A percentile compares a stretch with the other conserved stretches of the same genome.
These are phyloP conservation scores for Furnarius figulus DNA, from an alignment of 2,113 vertebrate genomes.

Conservation along the genomic window DNA sequence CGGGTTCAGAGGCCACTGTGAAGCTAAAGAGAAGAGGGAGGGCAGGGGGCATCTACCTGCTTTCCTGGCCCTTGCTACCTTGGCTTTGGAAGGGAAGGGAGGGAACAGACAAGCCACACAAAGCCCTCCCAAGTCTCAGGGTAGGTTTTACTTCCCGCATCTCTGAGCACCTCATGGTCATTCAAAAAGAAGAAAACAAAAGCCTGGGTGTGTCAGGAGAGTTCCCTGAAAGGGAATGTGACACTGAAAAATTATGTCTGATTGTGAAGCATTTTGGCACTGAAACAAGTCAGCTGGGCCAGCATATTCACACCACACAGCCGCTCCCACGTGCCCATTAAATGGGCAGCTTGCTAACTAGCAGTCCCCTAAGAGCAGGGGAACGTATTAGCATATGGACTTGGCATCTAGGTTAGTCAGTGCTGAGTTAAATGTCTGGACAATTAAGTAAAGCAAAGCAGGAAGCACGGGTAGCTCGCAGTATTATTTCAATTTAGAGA, in stretches of 20 bases:
- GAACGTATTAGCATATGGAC: background rate
- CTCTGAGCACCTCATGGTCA: background rate
- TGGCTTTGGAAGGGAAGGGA: background rate
- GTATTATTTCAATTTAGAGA: slow-evolving; percentile 54
- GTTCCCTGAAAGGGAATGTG: background rate
- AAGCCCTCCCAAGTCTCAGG: background rate
- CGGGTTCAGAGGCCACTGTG: background rate
- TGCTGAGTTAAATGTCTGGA: slow-evolving; percentile 19
- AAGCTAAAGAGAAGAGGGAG: background rate
- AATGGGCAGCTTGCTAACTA: background rate
- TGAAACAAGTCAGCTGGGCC: background rate
- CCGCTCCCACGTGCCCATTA: background rate
- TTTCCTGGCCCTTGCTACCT: background rate
- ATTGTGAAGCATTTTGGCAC: background rate
- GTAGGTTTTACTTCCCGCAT: background rate
- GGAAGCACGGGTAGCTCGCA: background rate
- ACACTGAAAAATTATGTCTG: background rate
- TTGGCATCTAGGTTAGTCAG: background rate
- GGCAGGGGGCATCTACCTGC: background rate
- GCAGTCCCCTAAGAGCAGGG: background rate
- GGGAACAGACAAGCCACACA: background rate
- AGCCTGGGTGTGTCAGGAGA: background rate
- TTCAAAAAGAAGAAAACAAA: background rate
- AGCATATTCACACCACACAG: background rate
- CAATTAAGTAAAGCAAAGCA: slow-evolving; percentile 23